Conservation (phyloP, 2,888 invertebrate species). For the Macrophya annulata region DNA sequence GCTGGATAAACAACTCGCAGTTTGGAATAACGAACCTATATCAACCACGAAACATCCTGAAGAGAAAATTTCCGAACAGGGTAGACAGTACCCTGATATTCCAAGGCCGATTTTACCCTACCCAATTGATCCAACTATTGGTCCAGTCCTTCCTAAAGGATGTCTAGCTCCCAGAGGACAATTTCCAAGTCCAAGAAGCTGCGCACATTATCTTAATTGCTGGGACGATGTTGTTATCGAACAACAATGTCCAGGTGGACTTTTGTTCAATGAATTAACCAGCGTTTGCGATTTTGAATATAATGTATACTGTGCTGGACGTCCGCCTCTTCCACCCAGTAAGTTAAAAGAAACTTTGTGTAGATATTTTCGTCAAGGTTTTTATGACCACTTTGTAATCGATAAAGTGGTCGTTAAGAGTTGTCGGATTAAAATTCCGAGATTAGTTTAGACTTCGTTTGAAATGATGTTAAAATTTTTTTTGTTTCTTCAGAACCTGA, state of each 20-base stretch:
- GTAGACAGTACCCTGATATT: constrained; percentile 29
- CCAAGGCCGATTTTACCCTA: constrained; percentile 50
- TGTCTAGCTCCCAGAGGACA: constrained; percentile 82
- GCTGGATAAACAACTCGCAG: constrained; percentile 63
- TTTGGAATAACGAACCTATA: constrained; percentile 63
- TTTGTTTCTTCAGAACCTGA: constrained; percentile 71
- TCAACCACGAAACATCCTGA: constrained; percentile 32
- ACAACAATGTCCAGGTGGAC: constrained; percentile 84
- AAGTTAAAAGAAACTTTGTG: constrained; percentile 66
- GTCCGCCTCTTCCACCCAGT: constrained; percentile 77
- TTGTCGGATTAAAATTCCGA: not conserved
- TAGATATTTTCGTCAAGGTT: not conserved
- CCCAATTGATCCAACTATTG: not conserved
- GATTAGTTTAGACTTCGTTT: not conserved
- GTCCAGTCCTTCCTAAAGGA: constrained; percentile 61
- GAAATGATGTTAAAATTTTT: not conserved
- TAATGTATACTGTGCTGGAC: constrained; percentile 84
- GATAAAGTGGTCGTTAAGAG: not conserved
- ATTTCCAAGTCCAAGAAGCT: constrained; percentile 83
- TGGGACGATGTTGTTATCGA: constrained; percentile 87
- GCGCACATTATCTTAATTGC: constrained; percentile 86
- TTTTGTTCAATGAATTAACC: constrained; percentile 83
- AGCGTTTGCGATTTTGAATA: constrained; percentile 85
- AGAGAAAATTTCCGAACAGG: not conserved
- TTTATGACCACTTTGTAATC: not conserved